Conservation (phyloP, 2,113 vertebrate species). For the Rhinolophus sinicus region DNA sequence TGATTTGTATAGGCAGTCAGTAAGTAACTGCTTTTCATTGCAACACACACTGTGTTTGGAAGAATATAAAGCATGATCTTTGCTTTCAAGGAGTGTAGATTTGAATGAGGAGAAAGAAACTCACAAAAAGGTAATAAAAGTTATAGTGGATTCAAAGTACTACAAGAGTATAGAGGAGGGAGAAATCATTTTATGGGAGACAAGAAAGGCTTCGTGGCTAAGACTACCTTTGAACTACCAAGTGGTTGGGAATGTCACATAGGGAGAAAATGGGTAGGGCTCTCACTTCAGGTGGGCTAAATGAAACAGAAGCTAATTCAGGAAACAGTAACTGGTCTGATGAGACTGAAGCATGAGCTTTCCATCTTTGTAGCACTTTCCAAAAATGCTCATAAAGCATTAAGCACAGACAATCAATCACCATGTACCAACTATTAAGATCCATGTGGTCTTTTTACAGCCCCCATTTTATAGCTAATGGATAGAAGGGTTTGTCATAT, state of each 20-base stretch:
- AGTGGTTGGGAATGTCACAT: background rate
- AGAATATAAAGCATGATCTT: slow-evolving; percentile 20
- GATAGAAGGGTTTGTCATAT: background rate
- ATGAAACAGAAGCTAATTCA: background rate
- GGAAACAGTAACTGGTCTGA: background rate
- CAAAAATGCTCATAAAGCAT: background rate
- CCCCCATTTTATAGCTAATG: background rate
- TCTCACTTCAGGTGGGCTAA: background rate
- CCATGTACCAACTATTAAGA: background rate
- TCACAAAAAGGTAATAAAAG: slow-evolving; percentile 46
- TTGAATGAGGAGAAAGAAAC: slow-evolving; percentile 56
- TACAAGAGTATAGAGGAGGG: background rate
- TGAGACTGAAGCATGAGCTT: background rate
- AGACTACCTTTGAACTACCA: background rate
- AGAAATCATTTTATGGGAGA: slow-evolving; percentile 37
- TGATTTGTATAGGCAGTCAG: background rate
- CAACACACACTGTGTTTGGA: background rate
- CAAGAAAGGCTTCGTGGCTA: background rate
- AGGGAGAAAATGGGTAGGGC: background rate
- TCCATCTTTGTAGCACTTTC: background rate
- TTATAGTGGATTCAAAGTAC: slow-evolving; percentile 16
- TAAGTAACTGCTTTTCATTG: background rate
- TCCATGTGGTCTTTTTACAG: background rate
- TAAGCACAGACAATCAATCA: background rate
- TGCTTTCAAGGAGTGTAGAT: slow-evolving; percentile 61